phyloP scores from a whole-genome alignment of 2,797 vertebrate species.

The Graptemys geographica region DNA sequence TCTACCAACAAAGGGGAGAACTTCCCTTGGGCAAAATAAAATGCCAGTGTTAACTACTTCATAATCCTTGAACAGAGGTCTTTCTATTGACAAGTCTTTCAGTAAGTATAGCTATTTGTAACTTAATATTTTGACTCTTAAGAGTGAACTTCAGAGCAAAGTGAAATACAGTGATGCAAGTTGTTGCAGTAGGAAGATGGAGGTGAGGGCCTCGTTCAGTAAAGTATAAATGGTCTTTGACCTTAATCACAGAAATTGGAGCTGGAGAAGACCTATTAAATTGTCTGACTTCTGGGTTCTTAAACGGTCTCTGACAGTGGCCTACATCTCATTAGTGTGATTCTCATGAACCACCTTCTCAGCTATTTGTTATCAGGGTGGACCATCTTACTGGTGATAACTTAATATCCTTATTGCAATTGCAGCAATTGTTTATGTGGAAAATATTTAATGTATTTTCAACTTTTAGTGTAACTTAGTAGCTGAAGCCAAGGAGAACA shows the following conservation, averaged over 20 bases:
- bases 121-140: neutral
- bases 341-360: neutral
- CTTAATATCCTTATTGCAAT: neutral
- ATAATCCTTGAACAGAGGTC: conserved; percentile 35
- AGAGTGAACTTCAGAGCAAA: conserved; percentile 17
- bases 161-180: neutral
- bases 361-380: neutral
- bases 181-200: neutral
- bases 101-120: neutral
- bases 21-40: conserved; percentile 55
- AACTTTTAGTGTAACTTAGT: neutral
- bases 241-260: neutral
- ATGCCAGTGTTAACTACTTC: conserved; percentile 46
- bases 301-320: neutral
- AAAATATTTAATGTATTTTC: neutral
- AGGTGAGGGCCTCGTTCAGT: neutral
- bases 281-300: neutral
- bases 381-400: neutral
- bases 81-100: neutral
- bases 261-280: neutral
- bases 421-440: neutral
- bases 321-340: neutral
- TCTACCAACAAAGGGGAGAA: conserved; percentile 62
- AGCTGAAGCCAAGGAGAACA: neutral
- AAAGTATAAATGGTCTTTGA: neutral